These are phyloP conservation scores for Dilophus febrilis DNA, from an alignment of 2,888 invertebrate species.

Conservation along the genomic window DNA sequence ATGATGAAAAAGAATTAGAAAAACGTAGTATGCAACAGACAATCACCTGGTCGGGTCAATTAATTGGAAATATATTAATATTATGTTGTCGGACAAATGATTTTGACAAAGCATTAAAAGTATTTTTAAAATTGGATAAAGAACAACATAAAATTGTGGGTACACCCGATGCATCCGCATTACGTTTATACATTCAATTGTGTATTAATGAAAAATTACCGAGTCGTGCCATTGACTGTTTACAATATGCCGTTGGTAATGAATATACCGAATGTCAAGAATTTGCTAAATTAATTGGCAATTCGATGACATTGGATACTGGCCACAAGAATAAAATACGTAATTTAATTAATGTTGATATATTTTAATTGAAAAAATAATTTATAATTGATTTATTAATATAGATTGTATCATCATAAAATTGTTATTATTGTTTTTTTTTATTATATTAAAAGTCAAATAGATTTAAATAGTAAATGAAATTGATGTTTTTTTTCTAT, in stretches of 20 bases:
- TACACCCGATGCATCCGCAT: constrained; percentile 32
- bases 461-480: too few species aligned
- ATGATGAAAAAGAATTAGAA: constrained; percentile 30
- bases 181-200: constrained; percentile 36
- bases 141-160: constrained; percentile 36
- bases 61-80: constrained; percentile 40
- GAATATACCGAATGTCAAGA: constrained; percentile 33
- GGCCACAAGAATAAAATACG: constrained; percentile 31
- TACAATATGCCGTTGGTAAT: constrained; percentile 39
- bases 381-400: too few species aligned
- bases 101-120: constrained; percentile 34
- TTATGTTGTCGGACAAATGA: constrained; percentile 32
- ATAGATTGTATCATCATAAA: too few species aligned
- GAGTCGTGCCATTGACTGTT: constrained; percentile 33
- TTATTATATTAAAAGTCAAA: too few species aligned
- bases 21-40: constrained; percentile 17
- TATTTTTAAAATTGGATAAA: constrained; percentile 36
- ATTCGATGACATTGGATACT: constrained; percentile 31
- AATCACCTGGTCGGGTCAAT: constrained; percentile 39
- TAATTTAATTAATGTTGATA: constrained; percentile 27
- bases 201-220: constrained; percentile 35
- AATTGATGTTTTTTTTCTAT: too few species aligned
- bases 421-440: too few species aligned
- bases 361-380: too few species aligned
- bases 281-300: constrained; percentile 27